Evolutionary conservation across 1,140 invertebrate genomes (phyloP).

Genomic region (Teleogryllus occipitalis): DNA sequence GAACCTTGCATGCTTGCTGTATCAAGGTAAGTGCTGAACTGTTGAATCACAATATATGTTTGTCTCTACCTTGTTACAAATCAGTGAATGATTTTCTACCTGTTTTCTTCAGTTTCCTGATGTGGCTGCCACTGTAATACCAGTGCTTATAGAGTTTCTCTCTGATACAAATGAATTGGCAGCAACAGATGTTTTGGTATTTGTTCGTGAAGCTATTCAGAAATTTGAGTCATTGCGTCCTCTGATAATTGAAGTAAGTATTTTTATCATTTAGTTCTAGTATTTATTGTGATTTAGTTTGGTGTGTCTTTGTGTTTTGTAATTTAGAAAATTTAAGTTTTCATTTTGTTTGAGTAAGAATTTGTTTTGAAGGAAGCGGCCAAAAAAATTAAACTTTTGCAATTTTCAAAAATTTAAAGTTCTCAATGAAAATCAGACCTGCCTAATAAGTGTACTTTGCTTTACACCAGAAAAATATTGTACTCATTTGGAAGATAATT

Average conservation of each 20-base stretch:
- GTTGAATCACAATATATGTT: not conserved
- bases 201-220: constrained; percentile 91
- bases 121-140: constrained; percentile 87
- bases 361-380: no score
- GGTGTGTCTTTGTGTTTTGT: no score
- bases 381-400: no score
- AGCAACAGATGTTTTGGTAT: constrained; percentile 88
- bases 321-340: no score
- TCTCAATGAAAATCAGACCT: no score
- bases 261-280: constrained; percentile 9
- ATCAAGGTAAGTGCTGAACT: constrained; percentile 52
- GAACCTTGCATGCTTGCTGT: constrained; percentile 89
- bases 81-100: constrained; percentile 12
- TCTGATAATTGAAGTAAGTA: constrained; percentile 63
- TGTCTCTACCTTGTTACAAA: not conserved
- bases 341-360: no score
- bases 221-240: constrained; percentile 71
- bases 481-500: no score
- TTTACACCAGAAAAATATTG: no score
- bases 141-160: constrained; percentile 92
- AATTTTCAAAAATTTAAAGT: no score
- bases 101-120: constrained; percentile 72
- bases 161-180: constrained; percentile 90
- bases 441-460: no score
- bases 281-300: no score